Evolutionary conservation across 2,113 vertebrate species (phyloP).

Genomic region (Epinephelus moara): DNA sequence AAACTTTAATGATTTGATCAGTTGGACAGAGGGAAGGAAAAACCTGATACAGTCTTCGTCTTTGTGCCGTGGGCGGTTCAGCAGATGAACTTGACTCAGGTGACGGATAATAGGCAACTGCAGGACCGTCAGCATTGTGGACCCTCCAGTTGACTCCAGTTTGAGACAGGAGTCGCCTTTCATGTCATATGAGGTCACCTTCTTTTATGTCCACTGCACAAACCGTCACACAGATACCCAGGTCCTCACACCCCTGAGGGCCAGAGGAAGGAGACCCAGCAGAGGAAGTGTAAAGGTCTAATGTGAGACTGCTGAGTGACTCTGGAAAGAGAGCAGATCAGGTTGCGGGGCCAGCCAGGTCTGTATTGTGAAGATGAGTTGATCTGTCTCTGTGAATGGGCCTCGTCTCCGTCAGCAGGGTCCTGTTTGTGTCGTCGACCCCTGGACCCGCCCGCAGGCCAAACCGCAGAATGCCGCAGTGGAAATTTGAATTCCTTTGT

Average conservation of each 20-base stretch:
- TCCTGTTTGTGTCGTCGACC: conserved; percentile 57
- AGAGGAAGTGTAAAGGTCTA: conserved; percentile 80
- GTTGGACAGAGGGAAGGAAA: conserved; percentile 9
- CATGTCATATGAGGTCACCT: conserved; percentile 75
- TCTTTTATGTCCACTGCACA: conserved; percentile 63
- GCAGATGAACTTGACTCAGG: conserved; percentile 54
- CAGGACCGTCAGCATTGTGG: conserved; percentile 44
- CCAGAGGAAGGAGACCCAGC: conserved; percentile 65
- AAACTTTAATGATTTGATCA: conserved; percentile 22
- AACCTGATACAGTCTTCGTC: not conserved
- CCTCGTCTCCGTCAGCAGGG: conserved; percentile 49
- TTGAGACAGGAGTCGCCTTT: conserved; percentile 70
- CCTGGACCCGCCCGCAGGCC: conserved; percentile 53
- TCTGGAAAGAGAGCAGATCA: conserved; percentile 70
- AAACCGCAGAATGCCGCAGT: conserved; percentile 44
- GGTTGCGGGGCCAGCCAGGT: conserved; percentile 64
- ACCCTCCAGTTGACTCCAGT: conserved; percentile 61
- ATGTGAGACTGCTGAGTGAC: conserved; percentile 79
- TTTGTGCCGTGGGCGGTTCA: not conserved
- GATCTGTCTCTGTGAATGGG: conserved; percentile 63
- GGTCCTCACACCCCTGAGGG: conserved; percentile 58
- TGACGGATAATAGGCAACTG: conserved; percentile 58
- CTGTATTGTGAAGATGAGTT: conserved; percentile 70
- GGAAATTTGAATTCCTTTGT: conserved; percentile 71
- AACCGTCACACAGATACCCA: conserved; percentile 34